Base-by-base conservation (phyloP, 2,888 invertebrate genomes). In the Dryobota labecula region DNA sequence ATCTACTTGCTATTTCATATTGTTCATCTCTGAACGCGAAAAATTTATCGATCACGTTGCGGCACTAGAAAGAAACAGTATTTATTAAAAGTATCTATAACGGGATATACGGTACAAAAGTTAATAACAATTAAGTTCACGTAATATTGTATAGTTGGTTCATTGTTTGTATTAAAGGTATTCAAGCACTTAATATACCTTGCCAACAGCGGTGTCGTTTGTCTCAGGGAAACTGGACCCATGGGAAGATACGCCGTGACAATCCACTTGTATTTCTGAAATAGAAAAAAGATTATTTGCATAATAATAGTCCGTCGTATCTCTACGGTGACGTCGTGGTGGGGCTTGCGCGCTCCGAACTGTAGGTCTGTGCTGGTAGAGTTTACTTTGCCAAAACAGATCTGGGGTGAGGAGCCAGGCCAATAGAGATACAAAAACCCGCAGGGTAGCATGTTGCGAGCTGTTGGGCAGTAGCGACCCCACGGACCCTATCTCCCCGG, bases 211-310 rank as follows among this genome's bases (percentile, higher is more conserved):
- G 0, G 98, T 98, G 80, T 97, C 94, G 49, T 89, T 86, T 2
- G 88, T 88, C 45, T 97, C 96, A 57, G 98, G 95, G 76, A 98
- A 96, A 11, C 97, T 95, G 0, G 98, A 98, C 0, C 98, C 98
- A 90, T 99, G 98, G 0, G 98, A 98, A 3, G 98, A 97, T n/a
- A 96, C 96, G 11, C 98, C 98, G 56, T 96, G 94, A 78, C 97
- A 97, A 96, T 97, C 77, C 97, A 97, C 85, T 96, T 96, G 78
- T 54, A 92, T 87, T 85, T 91, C 91, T 92, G 83, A 61, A 61
- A 61, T 18, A 33, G n/a, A 33, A 61, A 15, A 15, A 53, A 8
- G n/a, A 15, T 6, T 53, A 53, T 61, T 60, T 60, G 20, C 20
- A 24, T 58, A 6, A 24, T 18, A 27, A 27, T n/a, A n/a, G n/a